A percentile compares a stretch with the other conserved stretches of the same genome.
These are phyloP conservation scores for Trichogramma dendrolimi DNA, from an alignment of 2,888 invertebrate species.

Conservation along the genomic window DNA sequence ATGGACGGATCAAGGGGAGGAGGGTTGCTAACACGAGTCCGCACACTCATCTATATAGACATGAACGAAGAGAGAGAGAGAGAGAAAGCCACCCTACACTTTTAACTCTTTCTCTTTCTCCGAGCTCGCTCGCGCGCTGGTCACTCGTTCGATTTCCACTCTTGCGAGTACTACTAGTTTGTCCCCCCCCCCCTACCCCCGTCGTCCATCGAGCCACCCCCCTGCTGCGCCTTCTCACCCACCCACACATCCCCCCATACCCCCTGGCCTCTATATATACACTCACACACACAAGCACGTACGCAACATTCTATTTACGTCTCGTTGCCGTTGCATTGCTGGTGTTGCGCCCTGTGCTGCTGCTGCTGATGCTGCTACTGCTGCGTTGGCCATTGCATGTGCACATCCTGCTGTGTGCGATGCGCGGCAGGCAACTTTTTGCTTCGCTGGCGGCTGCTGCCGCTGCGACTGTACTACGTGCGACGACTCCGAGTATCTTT, in stretches of 20 bases:
- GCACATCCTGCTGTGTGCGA: too few relatives aligned
- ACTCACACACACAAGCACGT: neutral
- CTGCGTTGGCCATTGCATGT: too few relatives aligned
- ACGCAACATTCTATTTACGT: neutral
- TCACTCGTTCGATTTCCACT: neutral
- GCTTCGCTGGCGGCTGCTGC: too few relatives aligned
- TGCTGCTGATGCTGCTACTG: too few relatives aligned
- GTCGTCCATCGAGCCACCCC: neutral
- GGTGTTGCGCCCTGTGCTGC: too few relatives aligned
- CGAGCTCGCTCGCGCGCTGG: constrained; percentile 12
- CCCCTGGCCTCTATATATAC: too few relatives aligned
- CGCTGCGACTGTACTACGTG: too few relatives aligned
- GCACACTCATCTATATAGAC: constrained; percentile 31
- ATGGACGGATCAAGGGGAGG: constrained; percentile 50
- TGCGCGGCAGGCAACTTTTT: too few relatives aligned
- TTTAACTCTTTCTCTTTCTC: constrained; percentile 13
- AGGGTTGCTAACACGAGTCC: constrained; percentile 50
- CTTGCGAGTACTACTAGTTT: neutral
- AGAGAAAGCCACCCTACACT: neutral
- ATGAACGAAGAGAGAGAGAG: too few relatives aligned
- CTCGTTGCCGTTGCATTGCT: neutral
- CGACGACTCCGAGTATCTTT: too few relatives aligned
- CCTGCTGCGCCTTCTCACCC: too few relatives aligned
- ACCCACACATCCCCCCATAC: too few relatives aligned
- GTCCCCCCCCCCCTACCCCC: neutral